Evolutionary conservation across 2,888 invertebrate genomes (phyloP).

Genomic region (Copidosoma aretas): DNA sequence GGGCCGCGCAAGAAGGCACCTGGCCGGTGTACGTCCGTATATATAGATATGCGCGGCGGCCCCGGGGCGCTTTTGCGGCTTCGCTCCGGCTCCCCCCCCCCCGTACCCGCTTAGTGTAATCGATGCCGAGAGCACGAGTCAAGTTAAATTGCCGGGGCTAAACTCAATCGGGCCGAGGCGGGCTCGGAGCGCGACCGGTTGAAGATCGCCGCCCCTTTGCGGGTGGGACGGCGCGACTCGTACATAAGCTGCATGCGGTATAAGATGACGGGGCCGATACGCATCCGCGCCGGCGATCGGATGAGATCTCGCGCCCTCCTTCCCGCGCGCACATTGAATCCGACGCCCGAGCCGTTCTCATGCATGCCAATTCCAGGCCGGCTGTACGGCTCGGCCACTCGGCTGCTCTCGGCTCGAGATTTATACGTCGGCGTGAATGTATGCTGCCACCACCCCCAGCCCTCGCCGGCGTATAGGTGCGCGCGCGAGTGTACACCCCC

Average conservation of each 20-base stretch:
- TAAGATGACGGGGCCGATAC: conserved; percentile 54
- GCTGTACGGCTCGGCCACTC: conserved; percentile 16
- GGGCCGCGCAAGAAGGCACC: too few species aligned
- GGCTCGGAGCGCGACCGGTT: background rate
- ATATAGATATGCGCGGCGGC: background rate
- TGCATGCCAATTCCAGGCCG: conserved; percentile 59
- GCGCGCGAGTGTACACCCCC: background rate
- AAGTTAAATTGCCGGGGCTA: conserved; percentile 27
- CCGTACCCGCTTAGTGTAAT: conserved; percentile 4
- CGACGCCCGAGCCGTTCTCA: conserved; percentile 59
- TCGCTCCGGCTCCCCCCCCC: background rate
- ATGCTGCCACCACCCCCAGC: conserved; percentile 48
- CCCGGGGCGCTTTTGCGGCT: conserved; percentile 14
- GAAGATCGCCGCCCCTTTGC: background rate
- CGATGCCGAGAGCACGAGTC: conserved; percentile 11
- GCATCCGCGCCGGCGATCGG: conserved; percentile 24
- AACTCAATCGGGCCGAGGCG: conserved; percentile 13
- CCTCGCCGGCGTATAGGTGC: too few species aligned
- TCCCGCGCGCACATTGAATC: conserved; percentile 56
- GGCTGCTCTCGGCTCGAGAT: conserved; percentile 47
- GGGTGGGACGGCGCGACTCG: conserved; percentile 38
- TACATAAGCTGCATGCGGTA: conserved; percentile 60
- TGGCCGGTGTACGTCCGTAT: too few species aligned
- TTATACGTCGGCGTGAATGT: conserved; percentile 60
- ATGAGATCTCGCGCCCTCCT: conserved; percentile 45